Conservation (phyloP, 2,888 invertebrate species). For the Lycia hirtaria region DNA sequence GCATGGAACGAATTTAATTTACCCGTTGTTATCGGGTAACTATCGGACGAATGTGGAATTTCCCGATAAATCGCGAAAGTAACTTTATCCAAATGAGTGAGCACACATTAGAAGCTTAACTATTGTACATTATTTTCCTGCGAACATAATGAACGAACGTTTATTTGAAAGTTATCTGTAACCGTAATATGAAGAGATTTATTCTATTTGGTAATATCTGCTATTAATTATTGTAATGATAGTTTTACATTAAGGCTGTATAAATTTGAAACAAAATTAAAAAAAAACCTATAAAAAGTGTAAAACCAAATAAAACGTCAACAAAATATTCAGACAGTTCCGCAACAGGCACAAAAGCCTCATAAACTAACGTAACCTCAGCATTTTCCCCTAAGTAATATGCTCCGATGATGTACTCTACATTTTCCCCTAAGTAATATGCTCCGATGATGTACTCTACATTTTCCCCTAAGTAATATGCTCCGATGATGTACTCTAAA, state of each 20-base stretch:
- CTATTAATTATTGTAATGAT: too few species aligned
- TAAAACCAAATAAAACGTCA: background rate
- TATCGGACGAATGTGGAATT: conserved; percentile 1
- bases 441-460: conserved; percentile 13
- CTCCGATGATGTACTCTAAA: conserved; percentile 14
- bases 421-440: conserved; percentile 12
- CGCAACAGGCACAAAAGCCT: background rate
- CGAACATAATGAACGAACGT: conserved; percentile 1
- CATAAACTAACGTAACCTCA: conserved; percentile 12
- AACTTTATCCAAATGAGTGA: conserved; percentile 11
- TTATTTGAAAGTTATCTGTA: background rate
- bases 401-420: conserved; percentile 14
- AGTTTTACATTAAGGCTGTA: too few species aligned
- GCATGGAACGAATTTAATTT: conserved; percentile 8
- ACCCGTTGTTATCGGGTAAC: conserved; percentile 16
- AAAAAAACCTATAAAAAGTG: too few species aligned
- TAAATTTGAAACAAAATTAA: too few species aligned
- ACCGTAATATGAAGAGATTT: too few species aligned
- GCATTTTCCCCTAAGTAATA: conserved; percentile 10
- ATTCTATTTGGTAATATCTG: too few species aligned
- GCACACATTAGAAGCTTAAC: conserved; percentile 5
- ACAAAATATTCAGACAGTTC: background rate
- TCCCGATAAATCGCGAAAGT: conserved; percentile 12
- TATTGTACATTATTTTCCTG: conserved; percentile 1
- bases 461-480: conserved; percentile 13